A percentile compares a stretch with the other conserved stretches of the same genome.
Evolutionary conservation across 1,140 invertebrate genomes (phyloP).

Genomic region (Bombyx mandarina): DNA sequence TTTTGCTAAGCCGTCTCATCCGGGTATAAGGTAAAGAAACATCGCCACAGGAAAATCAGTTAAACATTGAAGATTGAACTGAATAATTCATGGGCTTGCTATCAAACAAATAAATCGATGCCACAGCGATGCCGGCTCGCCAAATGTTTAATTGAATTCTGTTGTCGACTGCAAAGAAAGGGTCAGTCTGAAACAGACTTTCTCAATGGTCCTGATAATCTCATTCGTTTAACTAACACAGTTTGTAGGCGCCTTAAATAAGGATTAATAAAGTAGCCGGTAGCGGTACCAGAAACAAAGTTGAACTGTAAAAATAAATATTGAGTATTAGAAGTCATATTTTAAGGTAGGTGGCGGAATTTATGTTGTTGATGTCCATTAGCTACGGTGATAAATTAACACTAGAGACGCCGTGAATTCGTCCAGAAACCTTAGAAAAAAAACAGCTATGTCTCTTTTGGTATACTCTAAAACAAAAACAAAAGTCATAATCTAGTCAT

Average conservation of each 20-base stretch:
- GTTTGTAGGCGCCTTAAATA: too few relatives aligned
- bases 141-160: slow-evolving; percentile 34
- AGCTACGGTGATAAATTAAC: too few relatives aligned
- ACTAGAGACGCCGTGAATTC: too few relatives aligned
- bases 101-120: slow-evolving; percentile 31
- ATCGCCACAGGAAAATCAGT: slow-evolving; percentile 28
- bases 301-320: too few relatives aligned
- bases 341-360: too few relatives aligned
- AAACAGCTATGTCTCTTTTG: not conserved
- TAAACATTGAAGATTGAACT: slow-evolving; percentile 11
- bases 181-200: slow-evolving; percentile 26
- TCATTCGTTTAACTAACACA: not conserved
- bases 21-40: too few relatives aligned
- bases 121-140: slow-evolving; percentile 30
- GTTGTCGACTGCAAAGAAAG: slow-evolving; percentile 31
- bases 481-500: not conserved
- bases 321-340: too few relatives aligned
- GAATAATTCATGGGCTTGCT: slow-evolving; percentile 36
- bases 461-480: not conserved
- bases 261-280: too few relatives aligned
- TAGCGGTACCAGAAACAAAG: too few relatives aligned
- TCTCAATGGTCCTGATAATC: slow-evolving; percentile 3
- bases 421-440: too few relatives aligned
- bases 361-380: too few relatives aligned
- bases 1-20: too few relatives aligned